Conservation (phyloP, 1,140 invertebrate species). For the Spodoptera litura region DNA sequence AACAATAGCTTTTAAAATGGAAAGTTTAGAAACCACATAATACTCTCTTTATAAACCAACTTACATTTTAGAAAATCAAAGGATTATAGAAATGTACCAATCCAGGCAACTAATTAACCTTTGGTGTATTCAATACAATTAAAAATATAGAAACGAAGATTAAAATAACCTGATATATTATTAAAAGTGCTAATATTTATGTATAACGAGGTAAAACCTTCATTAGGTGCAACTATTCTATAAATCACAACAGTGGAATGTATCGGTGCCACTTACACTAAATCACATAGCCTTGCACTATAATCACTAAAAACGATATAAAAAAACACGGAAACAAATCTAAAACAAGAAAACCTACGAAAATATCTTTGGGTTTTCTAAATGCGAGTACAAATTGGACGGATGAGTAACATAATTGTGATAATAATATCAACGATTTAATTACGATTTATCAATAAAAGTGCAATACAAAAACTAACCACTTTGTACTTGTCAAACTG, state of each 20-base stretch:
- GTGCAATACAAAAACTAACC: conserved; percentile 45
- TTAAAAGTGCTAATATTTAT: conserved; percentile 47
- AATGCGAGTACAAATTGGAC: conserved; percentile 65
- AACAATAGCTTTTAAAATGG: conserved; percentile 55
- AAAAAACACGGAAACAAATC: conserved; percentile 56
- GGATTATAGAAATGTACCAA: conserved; percentile 23
- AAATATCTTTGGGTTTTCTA: conserved; percentile 75
- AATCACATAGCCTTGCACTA: conserved; percentile 79
- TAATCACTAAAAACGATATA: conserved; percentile 58
- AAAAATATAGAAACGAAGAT: conserved; percentile 50
- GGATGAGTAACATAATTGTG: conserved; percentile 30
- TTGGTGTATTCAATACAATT: conserved; percentile 48
- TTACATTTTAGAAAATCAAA: conserved; percentile 47
- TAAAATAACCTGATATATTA: conserved; percentile 43
- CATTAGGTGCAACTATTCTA: conserved; percentile 66
- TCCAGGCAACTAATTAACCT: conserved; percentile 50
- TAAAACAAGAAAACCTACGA: conserved; percentile 58
- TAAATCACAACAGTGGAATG: conserved; percentile 85
- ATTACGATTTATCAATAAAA: conserved; percentile 33
- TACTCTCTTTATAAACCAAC: conserved; percentile 55
- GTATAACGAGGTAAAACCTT: conserved; percentile 51
- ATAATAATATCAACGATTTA: conserved; percentile 5
- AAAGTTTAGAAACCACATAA: conserved; percentile 49
- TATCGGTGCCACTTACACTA: conserved; percentile 74
- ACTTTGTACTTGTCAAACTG: conserved; percentile 55